These are phyloP conservation scores for Manacus vitellinus DNA, from an alignment of 2,113 vertebrate genomes.

Conservation along the genomic window DNA sequence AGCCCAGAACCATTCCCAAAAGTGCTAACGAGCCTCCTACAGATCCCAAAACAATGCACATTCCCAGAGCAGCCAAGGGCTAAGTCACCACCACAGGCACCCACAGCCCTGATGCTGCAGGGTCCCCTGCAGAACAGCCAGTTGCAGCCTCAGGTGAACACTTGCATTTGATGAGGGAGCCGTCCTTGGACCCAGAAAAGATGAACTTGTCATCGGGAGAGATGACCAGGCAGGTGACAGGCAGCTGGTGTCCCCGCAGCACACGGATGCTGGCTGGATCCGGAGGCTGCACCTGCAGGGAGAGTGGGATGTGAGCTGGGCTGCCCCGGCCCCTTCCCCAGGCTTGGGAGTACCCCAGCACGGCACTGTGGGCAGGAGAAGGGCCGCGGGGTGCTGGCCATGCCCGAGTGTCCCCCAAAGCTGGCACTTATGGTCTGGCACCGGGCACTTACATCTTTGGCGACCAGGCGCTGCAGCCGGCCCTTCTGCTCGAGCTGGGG, in stretches of 20 bases:
- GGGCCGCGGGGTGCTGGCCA: rapidly evolving
- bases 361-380: rapidly evolving
- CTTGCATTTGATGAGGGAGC: constrained; percentile 94
- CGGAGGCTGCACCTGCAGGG: constrained; percentile 81
- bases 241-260: constrained; percentile 90
- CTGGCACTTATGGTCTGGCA: rapidly evolving
- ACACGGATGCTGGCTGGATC: constrained; percentile 80
- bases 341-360: rapidly evolving
- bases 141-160: neutral
- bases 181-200: constrained; percentile 93
- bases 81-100: neutral
- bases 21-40: rapidly evolving
- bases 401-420: rapidly evolving
- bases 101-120: rapidly evolving
- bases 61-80: neutral
- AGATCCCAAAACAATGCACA: neutral
- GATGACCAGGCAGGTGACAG: constrained; percentile 90
- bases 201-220: constrained; percentile 86
- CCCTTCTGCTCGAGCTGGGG: constrained; percentile 91
- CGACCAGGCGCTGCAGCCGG: constrained; percentile 87
- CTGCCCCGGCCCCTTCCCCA: neutral
- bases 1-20: neutral
- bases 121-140: neutral
- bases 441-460: constrained; percentile 84
- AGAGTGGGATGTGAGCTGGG: neutral